Base-by-base conservation (phyloP, 2,113 vertebrate genomes). In the Pangasianodon hypophthalmus region DNA sequence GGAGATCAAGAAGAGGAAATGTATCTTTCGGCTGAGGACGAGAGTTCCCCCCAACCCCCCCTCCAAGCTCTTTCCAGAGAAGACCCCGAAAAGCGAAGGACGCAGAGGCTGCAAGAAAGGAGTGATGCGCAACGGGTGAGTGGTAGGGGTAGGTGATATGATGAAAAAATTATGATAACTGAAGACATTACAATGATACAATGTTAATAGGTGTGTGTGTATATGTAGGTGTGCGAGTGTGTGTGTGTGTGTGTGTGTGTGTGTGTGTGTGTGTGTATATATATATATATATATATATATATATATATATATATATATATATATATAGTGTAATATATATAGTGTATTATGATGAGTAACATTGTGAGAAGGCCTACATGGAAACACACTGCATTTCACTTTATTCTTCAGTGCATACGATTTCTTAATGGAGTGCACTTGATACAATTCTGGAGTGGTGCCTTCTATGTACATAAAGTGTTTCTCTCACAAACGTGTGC, bases 1-100 rank as follows among this genome's bases (percentile, higher is more conserved):
- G 87, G 98, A 99, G 93, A 98, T 99, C 5, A 99, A 99, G 80
- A 99, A 99, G 94, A 98, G 98, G 95, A 99, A 99, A 91, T 98
- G 97, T 93, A 98, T 99, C 91, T 99, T 99, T 81, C 97, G 98
- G n/a, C 94, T 99, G 91, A 95, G 98, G 48, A 97, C 97, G 37
- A 95, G 98, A 0, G 98, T 99, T 4, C 98, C 98, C 0, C 98
- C 98, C 0, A 97, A 97, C 92, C 98, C 98, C 0, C 97, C 98
- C 0, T 96, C 95, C 81, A 98, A 98, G 64, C 96, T 98, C 37
- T 95, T 98, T 86, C 98, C 97, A 0, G 98, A 98, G 86, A 98
- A 97, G 9, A 88, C 93, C 50, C 94, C 95, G 1, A 93, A 93
- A 1, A 77, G 84, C 4, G 97, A 98, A 3, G 93, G 92, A 0